phyloP scores from a whole-genome alignment of 2,113 vertebrate genomes.

The Neolamprologus toae region DNA sequence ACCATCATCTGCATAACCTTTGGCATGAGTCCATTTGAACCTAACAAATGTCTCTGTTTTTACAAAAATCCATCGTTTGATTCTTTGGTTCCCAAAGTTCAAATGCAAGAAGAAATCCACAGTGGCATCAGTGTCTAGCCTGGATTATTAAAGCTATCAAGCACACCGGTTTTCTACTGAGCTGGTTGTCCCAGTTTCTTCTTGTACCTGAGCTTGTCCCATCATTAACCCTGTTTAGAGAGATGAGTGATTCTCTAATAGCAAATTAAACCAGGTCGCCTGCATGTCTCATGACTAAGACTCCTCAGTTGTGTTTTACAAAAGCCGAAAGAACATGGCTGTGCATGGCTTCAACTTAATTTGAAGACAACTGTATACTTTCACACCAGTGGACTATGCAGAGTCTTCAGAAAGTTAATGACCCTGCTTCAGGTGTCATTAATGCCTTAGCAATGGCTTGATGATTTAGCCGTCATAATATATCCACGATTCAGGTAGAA shows the following conservation, averaged over 20 bases:
- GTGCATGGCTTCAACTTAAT: constrained; percentile 55
- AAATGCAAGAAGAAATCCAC: constrained; percentile 1
- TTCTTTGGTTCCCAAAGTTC: background rate
- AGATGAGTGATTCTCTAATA: background rate
- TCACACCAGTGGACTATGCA: constrained; percentile 53
- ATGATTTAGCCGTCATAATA: background rate
- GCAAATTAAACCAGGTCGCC: background rate
- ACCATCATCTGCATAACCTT: background rate
- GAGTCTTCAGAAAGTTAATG: constrained; percentile 65
- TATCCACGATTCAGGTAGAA: background rate
- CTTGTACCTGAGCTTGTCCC: background rate
- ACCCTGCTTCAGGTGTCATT: constrained; percentile 39
- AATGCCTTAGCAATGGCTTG: constrained; percentile 32
- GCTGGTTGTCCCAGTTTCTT: background rate
- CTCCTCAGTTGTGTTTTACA: background rate
- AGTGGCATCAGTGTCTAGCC: background rate
- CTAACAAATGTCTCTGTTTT: background rate
- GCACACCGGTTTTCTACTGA: background rate
- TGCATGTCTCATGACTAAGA: constrained; percentile 25
- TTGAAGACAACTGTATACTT: constrained; percentile 64
- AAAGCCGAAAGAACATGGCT: background rate
- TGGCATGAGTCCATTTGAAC: background rate
- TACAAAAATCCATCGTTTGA: background rate
- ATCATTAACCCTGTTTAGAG: background rate
- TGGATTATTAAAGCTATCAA: background rate